Conservation (phyloP, 2,888 invertebrate species). For the Drosophila stalkeri region DNA sequence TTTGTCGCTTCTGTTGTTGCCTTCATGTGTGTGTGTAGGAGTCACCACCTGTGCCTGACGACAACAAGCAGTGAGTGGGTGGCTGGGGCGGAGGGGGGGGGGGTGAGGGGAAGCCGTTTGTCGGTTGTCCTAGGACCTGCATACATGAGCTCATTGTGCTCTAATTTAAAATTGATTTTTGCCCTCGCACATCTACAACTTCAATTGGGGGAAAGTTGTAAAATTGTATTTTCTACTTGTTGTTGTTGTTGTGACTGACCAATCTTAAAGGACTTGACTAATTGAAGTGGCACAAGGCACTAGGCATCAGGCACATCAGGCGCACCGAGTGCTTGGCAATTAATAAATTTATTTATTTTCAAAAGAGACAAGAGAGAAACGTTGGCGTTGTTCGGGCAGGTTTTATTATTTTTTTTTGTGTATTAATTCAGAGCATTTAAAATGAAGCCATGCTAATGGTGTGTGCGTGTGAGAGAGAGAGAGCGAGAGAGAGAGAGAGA, state of each 20-base stretch:
- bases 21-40: conserved; percentile 47
- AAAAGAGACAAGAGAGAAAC: conserved; percentile 35
- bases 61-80: conserved; percentile 15
- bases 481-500: no score
- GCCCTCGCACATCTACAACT: conserved; percentile 7
- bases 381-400: conserved; percentile 4
- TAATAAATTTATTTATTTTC: conserved; percentile 56
- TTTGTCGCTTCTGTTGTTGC: conserved; percentile 22
- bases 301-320: conserved; percentile 3
- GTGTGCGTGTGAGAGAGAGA: neutral
- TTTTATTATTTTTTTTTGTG: no score
- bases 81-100: no score
- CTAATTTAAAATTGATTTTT: conserved; percentile 76
- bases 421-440: conserved; percentile 35
- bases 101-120: no score
- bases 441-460: conserved; percentile 43
- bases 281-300: conserved; percentile 38
- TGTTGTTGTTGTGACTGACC: neutral
- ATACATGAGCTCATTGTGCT: conserved; percentile 73
- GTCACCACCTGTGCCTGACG: conserved; percentile 36
- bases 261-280: conserved; percentile 39
- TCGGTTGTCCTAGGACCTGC: neutral
- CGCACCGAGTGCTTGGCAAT: conserved; percentile 31
- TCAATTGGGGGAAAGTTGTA: conserved; percentile 5
- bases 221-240: conserved; percentile 1